phyloP scores from a whole-genome alignment of 2,797 vertebrate species.

The Thamnophis elegans region DNA sequence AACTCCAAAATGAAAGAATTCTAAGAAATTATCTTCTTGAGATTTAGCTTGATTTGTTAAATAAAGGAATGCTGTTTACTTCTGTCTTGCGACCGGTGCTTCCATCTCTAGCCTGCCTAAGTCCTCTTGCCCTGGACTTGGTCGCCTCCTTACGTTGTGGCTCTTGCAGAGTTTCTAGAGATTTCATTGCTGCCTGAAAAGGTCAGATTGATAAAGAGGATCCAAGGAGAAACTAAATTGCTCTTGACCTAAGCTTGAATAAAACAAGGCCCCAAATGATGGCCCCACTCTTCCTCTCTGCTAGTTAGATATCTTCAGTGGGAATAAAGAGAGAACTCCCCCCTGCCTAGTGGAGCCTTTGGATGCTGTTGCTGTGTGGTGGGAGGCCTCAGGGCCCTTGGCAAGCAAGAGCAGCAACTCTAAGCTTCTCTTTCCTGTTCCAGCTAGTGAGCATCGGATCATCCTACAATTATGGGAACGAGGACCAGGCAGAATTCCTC shows the following conservation, averaged over 20 bases:
- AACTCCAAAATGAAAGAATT: too few species aligned
- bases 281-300: background rate
- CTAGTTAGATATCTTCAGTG: background rate
- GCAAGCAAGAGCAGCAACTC: background rate
- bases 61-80: background rate
- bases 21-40: too few species aligned
- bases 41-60: background rate
- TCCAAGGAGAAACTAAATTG: background rate
- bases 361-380: fast-evolving
- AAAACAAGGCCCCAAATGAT: background rate
- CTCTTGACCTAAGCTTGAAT: background rate
- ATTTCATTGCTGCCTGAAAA: background rate
- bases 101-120: background rate
- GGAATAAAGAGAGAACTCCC: background rate
- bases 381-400: background rate
- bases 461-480: conserved; percentile 97
- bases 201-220: background rate
- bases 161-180: background rate
- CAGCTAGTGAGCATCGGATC: conserved; percentile 98
- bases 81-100: too few species aligned
- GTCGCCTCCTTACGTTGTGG: background rate
- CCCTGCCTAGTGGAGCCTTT: background rate
- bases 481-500: conserved; percentile 98
- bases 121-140: background rate
- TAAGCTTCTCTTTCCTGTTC: conserved; percentile 31